These are phyloP conservation scores for Gerris buenoi DNA, from an alignment of 1,140 invertebrate species.

Conservation along the genomic window DNA sequence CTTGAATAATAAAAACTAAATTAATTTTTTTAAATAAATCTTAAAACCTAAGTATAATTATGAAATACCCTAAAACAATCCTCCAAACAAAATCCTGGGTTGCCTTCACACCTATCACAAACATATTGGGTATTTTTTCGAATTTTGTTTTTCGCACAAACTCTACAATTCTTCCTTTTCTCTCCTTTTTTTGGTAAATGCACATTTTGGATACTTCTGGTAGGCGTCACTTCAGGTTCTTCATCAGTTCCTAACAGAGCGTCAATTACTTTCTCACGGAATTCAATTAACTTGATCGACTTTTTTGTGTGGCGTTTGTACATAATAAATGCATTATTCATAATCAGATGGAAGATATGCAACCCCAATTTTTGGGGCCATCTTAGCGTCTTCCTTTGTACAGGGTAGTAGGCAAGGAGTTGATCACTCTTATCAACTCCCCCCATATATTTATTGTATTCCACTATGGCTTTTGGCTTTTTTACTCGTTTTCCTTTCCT, in stretches of 20 bases:
- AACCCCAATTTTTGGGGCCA: not conserved
- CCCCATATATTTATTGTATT: constrained; percentile 9
- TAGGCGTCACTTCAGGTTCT: no score
- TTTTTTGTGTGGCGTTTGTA: no score
- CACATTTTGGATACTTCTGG: not conserved
- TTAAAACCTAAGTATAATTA: not conserved
- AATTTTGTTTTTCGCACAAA: not conserved
- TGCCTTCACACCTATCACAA: not conserved
- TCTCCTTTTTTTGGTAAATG: not conserved
- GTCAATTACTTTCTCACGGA: no score
- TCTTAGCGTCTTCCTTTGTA: not conserved
- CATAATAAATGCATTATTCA: no score
- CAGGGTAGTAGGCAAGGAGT: constrained; percentile 1
- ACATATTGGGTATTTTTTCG: not conserved
- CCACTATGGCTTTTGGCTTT: not conserved
- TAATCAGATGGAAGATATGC: not conserved
- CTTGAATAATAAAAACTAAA: no score
- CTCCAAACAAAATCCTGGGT: not conserved
- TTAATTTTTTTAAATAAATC: no score
- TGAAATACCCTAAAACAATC: not conserved
- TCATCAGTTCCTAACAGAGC: no score
- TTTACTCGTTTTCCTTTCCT: not conserved
- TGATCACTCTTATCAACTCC: constrained; percentile 8
- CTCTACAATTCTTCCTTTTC: not conserved
- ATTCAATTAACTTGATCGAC: no score